Base-by-base conservation (phyloP, 2,113 vertebrate genomes). In the Ptilonorhynchus violaceus region DNA sequence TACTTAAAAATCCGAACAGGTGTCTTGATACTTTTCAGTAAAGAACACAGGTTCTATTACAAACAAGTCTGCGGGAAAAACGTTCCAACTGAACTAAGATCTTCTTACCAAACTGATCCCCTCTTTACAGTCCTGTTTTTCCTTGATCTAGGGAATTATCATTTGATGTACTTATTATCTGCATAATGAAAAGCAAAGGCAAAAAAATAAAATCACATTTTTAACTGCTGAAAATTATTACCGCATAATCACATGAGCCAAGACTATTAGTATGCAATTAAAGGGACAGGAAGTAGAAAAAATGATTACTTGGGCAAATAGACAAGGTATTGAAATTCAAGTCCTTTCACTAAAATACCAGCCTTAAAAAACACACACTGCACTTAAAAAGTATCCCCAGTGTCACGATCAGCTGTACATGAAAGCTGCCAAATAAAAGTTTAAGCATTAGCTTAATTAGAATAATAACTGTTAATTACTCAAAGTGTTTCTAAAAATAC, bases 41-140 rank as follows among this genome's bases (percentile, higher is more conserved):
- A 87, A 66, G 31, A 77, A 82, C 85, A 72, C 1, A 70, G 39
- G 58, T 35, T 60, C 58, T 58, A 52, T 68, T 47, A 85, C 56
- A 96, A 85, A 64, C 74, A 92, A 14, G 4, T 64, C 82, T 83
- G 64, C 47, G 68, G 92, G 50, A 90, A 91, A 92, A 90, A 64
- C 2, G 0, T 91, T 94, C 93, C 95, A 94, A 92, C 95, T 96
- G 85, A 95, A 93, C 94, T 93, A 90, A 92, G 88, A 42, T 53
- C 88, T 62, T 95, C 95, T 97, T 94, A 97, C 85, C 88, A 92
- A 96, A 96, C 95, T 92, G 88, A 94, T 88, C 79, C 95, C 91
- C 92, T 95, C 95, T 93, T 95, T 95, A 97, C 85, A 95, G 85
- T 92, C 83, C 88, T 95, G 92, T 67, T 95, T 93, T 96, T 86